These are phyloP conservation scores for Micrasema longulum DNA, from an alignment of 1,140 invertebrate genomes.

Conservation along the genomic window DNA sequence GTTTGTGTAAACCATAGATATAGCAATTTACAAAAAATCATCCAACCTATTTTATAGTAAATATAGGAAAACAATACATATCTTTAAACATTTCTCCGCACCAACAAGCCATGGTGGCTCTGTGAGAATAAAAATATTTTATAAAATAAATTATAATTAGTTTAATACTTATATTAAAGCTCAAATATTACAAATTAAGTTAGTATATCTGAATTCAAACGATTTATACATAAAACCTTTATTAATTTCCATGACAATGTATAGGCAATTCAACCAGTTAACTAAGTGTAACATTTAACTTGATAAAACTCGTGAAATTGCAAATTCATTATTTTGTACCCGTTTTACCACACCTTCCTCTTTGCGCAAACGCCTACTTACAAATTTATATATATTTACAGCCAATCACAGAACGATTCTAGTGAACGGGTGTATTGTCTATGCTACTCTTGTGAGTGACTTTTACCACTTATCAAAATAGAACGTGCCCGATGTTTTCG, in stretches of 20 bases:
- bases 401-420: constrained; percentile 6
- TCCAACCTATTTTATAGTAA: too few species aligned
- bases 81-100: too few species aligned
- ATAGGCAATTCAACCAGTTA: background rate
- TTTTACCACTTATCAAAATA: constrained; percentile 50
- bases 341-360: constrained; percentile 7
- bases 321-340: background rate
- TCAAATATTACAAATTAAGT: too few species aligned
- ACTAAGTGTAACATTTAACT: background rate
- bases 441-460: constrained; percentile 36
- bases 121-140: too few species aligned
- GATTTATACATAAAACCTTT: background rate
- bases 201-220: background rate
- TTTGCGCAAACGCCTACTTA: background rate
- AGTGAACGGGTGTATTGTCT: constrained; percentile 34
- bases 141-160: too few species aligned
- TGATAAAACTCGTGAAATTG: too few species aligned
- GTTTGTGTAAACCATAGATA: too few species aligned
- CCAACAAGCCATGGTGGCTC: too few species aligned
- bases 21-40: too few species aligned
- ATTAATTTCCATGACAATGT: background rate
- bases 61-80: too few species aligned
- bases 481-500: constrained; percentile 48
- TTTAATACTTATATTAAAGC: too few species aligned
- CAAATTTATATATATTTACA: too few species aligned